A percentile compares a stretch with the other conserved stretches of the same genome.
Evolutionary conservation across 2,888 invertebrate genomes (phyloP).

Genomic region (Chymomyza caudatula): DNA sequence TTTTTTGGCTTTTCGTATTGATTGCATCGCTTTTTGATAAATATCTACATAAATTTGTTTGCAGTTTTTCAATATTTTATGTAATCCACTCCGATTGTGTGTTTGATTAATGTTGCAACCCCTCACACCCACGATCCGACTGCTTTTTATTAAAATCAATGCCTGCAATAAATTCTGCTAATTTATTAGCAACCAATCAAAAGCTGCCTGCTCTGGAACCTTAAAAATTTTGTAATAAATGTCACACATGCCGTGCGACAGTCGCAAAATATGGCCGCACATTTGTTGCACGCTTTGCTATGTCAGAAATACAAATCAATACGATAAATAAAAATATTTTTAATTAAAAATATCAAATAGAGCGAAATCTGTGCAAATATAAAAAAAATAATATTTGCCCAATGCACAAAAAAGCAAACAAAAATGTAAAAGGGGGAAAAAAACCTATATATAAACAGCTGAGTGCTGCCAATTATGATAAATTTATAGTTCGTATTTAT

Average conservation of each 20-base stretch:
- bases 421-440: background rate
- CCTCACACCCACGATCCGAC: too few species aligned
- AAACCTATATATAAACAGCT: slow-evolving; percentile 20
- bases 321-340: slow-evolving; percentile 59
- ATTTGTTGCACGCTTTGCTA: slow-evolving; percentile 52
- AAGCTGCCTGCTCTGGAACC: slow-evolving; percentile 20
- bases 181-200: slow-evolving; percentile 51
- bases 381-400: background rate
- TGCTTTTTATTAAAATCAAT: background rate
- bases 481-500: slow-evolving; percentile 33
- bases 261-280: slow-evolving; percentile 58
- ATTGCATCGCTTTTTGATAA: background rate
- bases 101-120: background rate
- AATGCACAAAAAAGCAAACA: slow-evolving; percentile 3
- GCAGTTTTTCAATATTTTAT: background rate
- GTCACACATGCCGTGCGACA: slow-evolving; percentile 53
- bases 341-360: slow-evolving; percentile 51
- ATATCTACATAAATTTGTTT: background rate
- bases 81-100: background rate
- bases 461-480: slow-evolving; percentile 30
- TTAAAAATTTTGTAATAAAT: slow-evolving; percentile 60
- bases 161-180: slow-evolving; percentile 59
- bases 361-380: slow-evolving; percentile 7
- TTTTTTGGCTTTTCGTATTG: too few species aligned
- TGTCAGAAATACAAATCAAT: slow-evolving; percentile 40